phyloP scores from a whole-genome alignment of 2,888 invertebrate species.

The Ctena decussata region DNA sequence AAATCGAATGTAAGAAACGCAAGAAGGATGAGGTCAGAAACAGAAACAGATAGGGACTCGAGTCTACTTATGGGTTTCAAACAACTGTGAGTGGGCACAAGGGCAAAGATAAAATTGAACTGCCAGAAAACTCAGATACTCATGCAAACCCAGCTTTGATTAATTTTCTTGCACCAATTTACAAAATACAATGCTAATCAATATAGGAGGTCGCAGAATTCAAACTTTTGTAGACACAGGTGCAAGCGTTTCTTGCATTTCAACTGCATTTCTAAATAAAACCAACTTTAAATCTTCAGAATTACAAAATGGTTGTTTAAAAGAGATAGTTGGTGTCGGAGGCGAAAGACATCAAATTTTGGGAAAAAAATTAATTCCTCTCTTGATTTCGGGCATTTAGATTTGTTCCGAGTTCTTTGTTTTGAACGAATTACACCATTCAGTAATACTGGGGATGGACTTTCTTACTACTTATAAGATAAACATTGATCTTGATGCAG shows the following conservation, averaged over 20 bases:
- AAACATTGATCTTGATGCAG: not conserved
- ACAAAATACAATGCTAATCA: not conserved
- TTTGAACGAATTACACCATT: not conserved
- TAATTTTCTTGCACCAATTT: too few relatives aligned
- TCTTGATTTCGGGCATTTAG: not conserved
- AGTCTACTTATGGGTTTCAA: not conserved
- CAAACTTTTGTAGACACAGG: not conserved
- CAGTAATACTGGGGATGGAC: not conserved
- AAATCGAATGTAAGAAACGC: not conserved
- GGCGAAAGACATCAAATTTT: not conserved
- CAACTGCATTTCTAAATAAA: not conserved
- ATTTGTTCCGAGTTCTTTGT: not conserved
- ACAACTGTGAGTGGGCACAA: not conserved
- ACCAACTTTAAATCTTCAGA: not conserved
- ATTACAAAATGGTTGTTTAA: not conserved
- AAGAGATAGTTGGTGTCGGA: not conserved
- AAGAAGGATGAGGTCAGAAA: not conserved
- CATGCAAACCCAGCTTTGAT: too few relatives aligned
- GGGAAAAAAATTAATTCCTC: not conserved
- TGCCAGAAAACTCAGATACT: too few relatives aligned
- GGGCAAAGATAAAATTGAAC: not conserved
- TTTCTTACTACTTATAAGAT: not conserved
- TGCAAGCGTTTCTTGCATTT: not conserved
- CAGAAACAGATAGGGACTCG: not conserved
- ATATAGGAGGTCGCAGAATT: not conserved